Conservation (phyloP, 2,888 invertebrate genomes). For the Polietes domitor region DNA sequence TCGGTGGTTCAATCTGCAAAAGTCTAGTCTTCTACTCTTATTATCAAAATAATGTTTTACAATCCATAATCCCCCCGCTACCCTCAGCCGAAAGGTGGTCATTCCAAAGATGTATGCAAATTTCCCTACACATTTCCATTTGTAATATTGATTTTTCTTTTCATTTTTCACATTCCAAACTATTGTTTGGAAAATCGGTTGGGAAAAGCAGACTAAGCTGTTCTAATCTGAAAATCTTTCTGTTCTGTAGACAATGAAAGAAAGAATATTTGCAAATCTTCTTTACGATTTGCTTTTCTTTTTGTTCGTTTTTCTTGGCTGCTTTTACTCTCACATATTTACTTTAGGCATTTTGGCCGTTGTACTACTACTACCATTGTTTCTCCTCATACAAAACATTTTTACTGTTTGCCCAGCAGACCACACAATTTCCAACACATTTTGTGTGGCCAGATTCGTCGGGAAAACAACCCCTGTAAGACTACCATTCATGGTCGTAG, state of each 20-base stretch:
- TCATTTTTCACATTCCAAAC: neutral
- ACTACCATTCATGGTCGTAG: too few relatives aligned
- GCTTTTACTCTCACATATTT: conserved; percentile 17
- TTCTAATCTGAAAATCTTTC: conserved; percentile 57
- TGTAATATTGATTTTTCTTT: neutral
- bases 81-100: neutral
- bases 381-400: neutral
- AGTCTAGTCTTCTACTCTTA: neutral
- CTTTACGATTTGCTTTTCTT: conserved; percentile 5
- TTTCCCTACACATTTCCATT: conserved; percentile 29
- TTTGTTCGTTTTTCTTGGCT: conserved; percentile 31
- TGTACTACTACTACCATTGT: too few relatives aligned
- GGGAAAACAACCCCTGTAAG: conserved; percentile 9
- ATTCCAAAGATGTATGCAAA: conserved; percentile 9
- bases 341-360: conserved; percentile 15
- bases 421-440: conserved; percentile 41
- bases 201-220: conserved; percentile 45
- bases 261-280: conserved; percentile 36
- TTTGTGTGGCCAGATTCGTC: conserved; percentile 14
- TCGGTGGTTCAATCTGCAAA: neutral
- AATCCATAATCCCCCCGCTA: conserved; percentile 33
- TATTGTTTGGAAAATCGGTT: neutral
- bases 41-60: conserved; percentile 25
- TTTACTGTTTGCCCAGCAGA: conserved; percentile 26
- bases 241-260: neutral